Evolutionary conservation across 2,888 invertebrate species (phyloP).

Genomic region (Tromatobia lineatoria): DNA sequence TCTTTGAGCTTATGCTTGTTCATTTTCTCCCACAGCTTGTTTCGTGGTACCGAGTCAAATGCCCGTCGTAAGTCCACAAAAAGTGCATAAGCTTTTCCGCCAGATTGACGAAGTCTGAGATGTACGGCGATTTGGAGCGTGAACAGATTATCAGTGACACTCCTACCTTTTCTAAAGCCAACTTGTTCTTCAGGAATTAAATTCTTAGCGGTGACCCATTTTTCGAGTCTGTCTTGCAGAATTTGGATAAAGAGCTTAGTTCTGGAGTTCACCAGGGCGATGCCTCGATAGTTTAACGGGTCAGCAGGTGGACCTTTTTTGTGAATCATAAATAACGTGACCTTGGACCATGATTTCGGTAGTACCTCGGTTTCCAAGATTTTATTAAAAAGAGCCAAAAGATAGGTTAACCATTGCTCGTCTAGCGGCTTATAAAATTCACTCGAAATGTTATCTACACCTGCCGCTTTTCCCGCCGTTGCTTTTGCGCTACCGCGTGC

Average conservation of each 20-base stretch:
- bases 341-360: not conserved
- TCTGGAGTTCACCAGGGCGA: not conserved
- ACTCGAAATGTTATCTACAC: not conserved
- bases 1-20: not conserved
- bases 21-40: not conserved
- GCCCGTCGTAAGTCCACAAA: conserved; percentile 2
- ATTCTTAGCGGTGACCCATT: not conserved
- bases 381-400: conserved; percentile 19
- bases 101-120: not conserved
- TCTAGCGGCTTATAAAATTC: not conserved
- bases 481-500: not conserved
- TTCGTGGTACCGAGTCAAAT: not conserved
- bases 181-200: not conserved
- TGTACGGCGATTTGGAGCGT: not conserved
- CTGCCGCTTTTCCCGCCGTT: not conserved
- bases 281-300: conserved; percentile 1
- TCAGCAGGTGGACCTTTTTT: not conserved
- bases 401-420: not conserved
- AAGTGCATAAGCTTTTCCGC: not conserved
- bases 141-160: not conserved
- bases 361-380: not conserved
- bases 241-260: not conserved
- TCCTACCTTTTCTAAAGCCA: conserved; percentile 11
- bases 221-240: not conserved
- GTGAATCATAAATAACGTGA: not conserved